A percentile compares a stretch with the other conserved stretches of the same genome.
These are phyloP conservation scores for Gastrophysa polygoni DNA, from an alignment of 2,888 invertebrate species.

Conservation along the genomic window DNA sequence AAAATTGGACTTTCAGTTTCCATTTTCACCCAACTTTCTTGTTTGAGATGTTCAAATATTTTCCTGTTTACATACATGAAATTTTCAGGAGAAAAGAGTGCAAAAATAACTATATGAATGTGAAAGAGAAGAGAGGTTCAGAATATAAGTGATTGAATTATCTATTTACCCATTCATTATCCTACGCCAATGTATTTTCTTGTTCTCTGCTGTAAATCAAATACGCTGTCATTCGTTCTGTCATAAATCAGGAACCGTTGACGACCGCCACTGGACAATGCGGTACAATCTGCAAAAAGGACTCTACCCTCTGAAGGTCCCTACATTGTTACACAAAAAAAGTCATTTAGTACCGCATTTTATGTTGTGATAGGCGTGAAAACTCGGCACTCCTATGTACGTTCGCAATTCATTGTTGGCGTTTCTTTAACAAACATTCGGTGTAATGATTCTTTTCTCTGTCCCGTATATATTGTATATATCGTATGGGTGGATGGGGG, in stretches of 20 bases:
- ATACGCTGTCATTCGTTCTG: conserved; percentile 27
- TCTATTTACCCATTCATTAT: too few species aligned
- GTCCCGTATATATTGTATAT: not conserved
- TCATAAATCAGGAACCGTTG: conserved; percentile 53
- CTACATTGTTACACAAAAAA: conserved; percentile 33
- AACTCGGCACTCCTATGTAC: conserved; percentile 40
- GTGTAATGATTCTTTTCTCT: conserved; percentile 11
- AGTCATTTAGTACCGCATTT: conserved; percentile 33
- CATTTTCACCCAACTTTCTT: too few species aligned
- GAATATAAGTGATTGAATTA: too few species aligned
- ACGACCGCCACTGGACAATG: conserved; percentile 56
- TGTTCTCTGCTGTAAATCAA: conserved; percentile 48
- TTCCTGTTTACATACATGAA: too few species aligned
- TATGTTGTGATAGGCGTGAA: conserved; percentile 50
- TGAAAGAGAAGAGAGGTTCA: too few species aligned
- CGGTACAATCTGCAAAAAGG: conserved; percentile 47
- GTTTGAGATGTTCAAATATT: too few species aligned
- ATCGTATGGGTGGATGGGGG: too few species aligned
- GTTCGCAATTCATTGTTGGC: conserved; percentile 25
- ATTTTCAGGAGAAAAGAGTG: too few species aligned
- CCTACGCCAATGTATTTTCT: conserved; percentile 15
- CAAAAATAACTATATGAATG: too few species aligned
- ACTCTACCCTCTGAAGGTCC: conserved; percentile 25
- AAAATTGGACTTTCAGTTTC: too few species aligned
- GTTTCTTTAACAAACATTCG: conserved; percentile 20